Conservation (phyloP, 2,888 invertebrate species). For the Yponomeuta cagnagella region DNA sequence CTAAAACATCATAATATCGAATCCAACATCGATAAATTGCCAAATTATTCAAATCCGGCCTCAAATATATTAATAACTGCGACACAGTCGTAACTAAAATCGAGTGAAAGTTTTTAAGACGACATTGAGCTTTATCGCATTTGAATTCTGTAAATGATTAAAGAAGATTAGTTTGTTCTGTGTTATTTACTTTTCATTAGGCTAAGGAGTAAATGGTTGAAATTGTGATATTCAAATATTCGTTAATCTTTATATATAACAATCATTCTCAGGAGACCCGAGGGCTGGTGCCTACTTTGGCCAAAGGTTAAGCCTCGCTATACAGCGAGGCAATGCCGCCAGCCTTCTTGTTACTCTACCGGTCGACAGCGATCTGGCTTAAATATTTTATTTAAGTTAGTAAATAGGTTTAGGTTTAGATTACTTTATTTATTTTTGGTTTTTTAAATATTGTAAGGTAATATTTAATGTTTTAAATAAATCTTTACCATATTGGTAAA, state of each 20-base stretch:
- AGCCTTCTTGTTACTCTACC: too few relatives aligned
- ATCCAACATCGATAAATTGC: slow-evolving; percentile 49
- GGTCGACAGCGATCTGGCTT: too few relatives aligned
- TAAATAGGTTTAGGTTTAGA: too few relatives aligned
- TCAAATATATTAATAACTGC: slow-evolving; percentile 14
- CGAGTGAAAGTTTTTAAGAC: slow-evolving; percentile 11
- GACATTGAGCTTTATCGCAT: neutral
- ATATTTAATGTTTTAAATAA: too few relatives aligned
- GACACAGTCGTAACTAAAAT: neutral
- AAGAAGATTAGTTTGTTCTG: neutral
- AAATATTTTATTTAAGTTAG: too few relatives aligned
- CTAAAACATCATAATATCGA: slow-evolving; percentile 42
- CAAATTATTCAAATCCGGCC: slow-evolving; percentile 47
- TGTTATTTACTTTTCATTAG: slow-evolving; percentile 3
- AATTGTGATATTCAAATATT: neutral
- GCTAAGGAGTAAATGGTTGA: neutral
- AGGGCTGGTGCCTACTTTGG: too few relatives aligned
- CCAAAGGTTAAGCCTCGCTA: too few relatives aligned
- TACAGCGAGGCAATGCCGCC: too few relatives aligned
- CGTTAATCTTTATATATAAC: neutral
- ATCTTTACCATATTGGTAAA: too few relatives aligned
- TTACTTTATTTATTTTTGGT: too few relatives aligned
- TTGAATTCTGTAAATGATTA: neutral
- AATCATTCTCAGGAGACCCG: too few relatives aligned
- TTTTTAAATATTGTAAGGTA: too few relatives aligned